These are phyloP conservation scores for Apodemus agrarius DNA, from an alignment of 2,797 vertebrate genomes.

Conservation along the genomic window DNA sequence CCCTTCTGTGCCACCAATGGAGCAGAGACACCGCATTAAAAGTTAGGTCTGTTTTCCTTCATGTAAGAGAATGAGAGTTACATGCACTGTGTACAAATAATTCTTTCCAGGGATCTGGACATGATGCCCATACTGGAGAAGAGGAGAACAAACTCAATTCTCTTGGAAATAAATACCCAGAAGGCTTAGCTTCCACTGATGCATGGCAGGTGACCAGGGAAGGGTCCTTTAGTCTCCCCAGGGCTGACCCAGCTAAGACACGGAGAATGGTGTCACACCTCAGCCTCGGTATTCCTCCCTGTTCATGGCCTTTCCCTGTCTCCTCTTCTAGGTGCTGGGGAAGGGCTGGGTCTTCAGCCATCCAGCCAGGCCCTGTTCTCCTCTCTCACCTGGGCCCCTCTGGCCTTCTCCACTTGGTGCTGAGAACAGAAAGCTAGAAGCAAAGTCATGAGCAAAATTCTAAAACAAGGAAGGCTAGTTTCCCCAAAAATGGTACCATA, in stretches of 20 bases:
- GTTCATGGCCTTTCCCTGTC: background rate
- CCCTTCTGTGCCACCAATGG: background rate
- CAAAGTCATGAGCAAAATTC: background rate
- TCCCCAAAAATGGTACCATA: background rate
- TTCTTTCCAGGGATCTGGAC: slow-evolving; percentile 4
- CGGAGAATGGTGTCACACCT: fast-evolving
- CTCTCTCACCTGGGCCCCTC: background rate
- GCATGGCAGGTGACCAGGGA: background rate
- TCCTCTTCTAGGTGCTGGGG: background rate
- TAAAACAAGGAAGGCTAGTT: background rate
- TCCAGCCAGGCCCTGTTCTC: background rate
- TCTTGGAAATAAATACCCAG: background rate
- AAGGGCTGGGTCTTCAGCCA: background rate
- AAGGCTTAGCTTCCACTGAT: background rate
- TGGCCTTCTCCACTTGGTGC: background rate
- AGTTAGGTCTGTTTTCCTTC: background rate
- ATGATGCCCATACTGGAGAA: background rate
- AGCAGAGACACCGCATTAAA: background rate
- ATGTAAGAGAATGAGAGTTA: background rate
- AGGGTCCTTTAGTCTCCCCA: background rate
- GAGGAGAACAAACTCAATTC: background rate
- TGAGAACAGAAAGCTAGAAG: background rate
- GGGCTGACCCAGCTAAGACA: fast-evolving
- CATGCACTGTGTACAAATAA: background rate
- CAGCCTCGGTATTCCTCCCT: background rate